Base-by-base conservation (phyloP, 2,888 invertebrate species). In the Orgyia antiqua region DNA sequence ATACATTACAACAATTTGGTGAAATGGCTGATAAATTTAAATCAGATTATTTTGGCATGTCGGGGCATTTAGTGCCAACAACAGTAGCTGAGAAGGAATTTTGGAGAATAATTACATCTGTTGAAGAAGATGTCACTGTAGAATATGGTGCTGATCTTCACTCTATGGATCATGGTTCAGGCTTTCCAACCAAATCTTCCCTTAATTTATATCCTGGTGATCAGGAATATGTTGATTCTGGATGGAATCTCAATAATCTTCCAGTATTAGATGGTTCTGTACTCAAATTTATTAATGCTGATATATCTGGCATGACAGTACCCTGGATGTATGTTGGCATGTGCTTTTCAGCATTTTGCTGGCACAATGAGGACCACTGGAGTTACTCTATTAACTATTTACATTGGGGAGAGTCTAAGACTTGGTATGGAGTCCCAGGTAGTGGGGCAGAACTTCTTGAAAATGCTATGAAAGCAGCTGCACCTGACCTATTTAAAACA, bases 291-390 rank as follows among this genome's bases (percentile, higher is more conserved):
- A 92, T 94, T 47, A 90, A 91, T 73, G 91, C 90, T 33, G 92
- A 93, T 56, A 93, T 94, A 57, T 93, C 92, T 35, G 94, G 94
- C 26, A 87, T 87, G 87, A 87, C 87, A 57, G 90, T 93, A 4
- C 94, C 94, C 7, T 94, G 94, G 94, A 92, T 93, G 88, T 94
- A 94, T 79, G 93, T 94, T 36, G 94, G 94, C 21, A 94, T 94
- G 94, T 93, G 93, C 58, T 94, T 94, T 73, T 90, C 92, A 29
- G 92, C 93, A 43, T 94, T 94, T 70, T 93, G 93, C 58, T 94
- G 94, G 94, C 94, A 94, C 61, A 93, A 92, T 68, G 94, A 94
- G 72, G 94, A 94, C 63, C 94, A 94, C 64, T 94, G 94, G 94
- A 93, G 92, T 55, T 94, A 93, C 62, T 93, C 93, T 12, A 93